phyloP scores from a whole-genome alignment of 2,113 vertebrate genomes.

The Cavia aperea region DNA sequence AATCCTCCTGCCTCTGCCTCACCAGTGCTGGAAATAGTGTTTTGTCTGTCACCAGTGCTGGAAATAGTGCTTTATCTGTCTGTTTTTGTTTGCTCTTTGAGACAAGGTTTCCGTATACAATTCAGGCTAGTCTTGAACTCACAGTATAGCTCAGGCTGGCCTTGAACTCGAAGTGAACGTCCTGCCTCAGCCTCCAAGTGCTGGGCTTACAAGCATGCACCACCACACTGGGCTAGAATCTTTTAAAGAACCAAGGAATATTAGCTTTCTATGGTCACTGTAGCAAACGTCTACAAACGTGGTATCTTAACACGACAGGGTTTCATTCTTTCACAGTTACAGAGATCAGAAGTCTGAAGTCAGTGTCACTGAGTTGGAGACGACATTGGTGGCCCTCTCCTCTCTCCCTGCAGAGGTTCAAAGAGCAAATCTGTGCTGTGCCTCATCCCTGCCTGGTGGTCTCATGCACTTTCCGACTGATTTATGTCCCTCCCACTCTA shows the following conservation, averaged over 20 bases:
- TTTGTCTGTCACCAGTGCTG: not conserved
- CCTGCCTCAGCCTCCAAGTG: too few relatives aligned
- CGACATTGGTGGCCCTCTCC: not conserved
- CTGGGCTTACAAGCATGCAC: too few relatives aligned
- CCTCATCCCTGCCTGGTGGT: not conserved
- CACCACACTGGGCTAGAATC: too few relatives aligned
- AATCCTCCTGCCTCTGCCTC: not conserved
- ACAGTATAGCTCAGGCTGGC: too few relatives aligned
- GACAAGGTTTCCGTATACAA: too few relatives aligned
- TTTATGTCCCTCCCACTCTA: not conserved
- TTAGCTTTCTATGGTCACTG: not conserved
- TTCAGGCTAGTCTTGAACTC: too few relatives aligned
- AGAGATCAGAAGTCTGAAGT: not conserved
- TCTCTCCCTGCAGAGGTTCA: not conserved
- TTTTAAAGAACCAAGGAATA: not conserved
- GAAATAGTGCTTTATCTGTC: not conserved
- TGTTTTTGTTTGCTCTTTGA: too few relatives aligned
- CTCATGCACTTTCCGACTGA: not conserved
- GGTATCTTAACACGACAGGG: not conserved
- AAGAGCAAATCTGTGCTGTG: not conserved
- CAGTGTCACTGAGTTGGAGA: not conserved
- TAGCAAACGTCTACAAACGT: not conserved
- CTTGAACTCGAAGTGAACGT: too few relatives aligned
- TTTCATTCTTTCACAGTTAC: not conserved
- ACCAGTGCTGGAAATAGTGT: not conserved